phyloP scores from a whole-genome alignment of 1,140 invertebrate species.

The Hyles euphorbiae region DNA sequence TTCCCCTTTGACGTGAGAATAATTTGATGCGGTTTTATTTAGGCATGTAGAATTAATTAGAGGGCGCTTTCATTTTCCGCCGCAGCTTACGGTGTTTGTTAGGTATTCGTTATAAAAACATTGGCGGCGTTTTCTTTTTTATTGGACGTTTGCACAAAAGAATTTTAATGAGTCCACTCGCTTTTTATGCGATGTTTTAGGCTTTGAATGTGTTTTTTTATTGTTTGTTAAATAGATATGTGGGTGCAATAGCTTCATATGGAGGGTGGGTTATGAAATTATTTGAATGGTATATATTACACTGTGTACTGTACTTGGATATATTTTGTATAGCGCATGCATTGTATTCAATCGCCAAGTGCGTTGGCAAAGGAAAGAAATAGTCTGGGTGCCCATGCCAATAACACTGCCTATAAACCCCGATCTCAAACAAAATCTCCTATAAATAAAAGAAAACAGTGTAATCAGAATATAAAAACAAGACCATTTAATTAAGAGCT shows the following conservation, averaged over 20 bases:
- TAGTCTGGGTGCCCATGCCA: no score
- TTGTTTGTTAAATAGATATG: slow-evolving; percentile 2
- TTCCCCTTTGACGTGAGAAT: slow-evolving; percentile 52
- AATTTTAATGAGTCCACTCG: slow-evolving; percentile 43
- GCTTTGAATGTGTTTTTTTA: slow-evolving; percentile 2
- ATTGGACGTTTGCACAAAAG: slow-evolving; percentile 42
- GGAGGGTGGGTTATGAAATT: no score
- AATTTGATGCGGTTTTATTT: slow-evolving; percentile 33
- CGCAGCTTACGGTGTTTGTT: slow-evolving; percentile 39
- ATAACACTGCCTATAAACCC: slow-evolving; percentile 9
- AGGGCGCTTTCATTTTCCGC: slow-evolving; percentile 51
- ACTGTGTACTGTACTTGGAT: no score
- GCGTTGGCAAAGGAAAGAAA: no score
- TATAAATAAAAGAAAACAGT: no score
- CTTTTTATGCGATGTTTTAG: slow-evolving; percentile 1
- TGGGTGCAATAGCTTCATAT: no score
- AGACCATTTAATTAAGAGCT: no score
- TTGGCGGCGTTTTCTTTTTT: slow-evolving; percentile 37
- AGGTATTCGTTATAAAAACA: slow-evolving; percentile 58
- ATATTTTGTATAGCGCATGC: no score
- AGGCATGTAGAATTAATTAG: slow-evolving; percentile 49
- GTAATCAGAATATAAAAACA: no score
- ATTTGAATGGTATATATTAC: no score
- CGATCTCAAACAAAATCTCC: background rate
- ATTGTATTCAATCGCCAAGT: no score